Base-by-base conservation (phyloP, 1,140 invertebrate genomes). In the Aphaenogaster ashmeadi region DNA sequence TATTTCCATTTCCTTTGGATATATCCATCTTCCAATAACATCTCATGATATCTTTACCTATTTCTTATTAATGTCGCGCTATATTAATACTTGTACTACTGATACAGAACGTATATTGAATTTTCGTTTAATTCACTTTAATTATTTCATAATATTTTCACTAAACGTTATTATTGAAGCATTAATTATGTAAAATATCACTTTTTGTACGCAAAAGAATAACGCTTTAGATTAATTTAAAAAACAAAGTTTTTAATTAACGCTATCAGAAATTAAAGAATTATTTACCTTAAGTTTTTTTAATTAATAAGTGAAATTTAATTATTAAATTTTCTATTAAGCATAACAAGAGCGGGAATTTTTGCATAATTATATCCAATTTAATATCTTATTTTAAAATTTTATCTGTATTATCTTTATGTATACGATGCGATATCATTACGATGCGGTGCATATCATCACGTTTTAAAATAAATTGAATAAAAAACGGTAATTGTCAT, bases 101-200 rank as follows among this genome's bases (percentile, higher is more conserved):
- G 33, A 54, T 38, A 44, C 41, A 4, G 11, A 56, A 75, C 9
- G 4, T 58, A 58, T 75, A 74, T 56, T 56, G 1, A 41, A 74
- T 56, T 21, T 38, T 74, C 2, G 6, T 56, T 74, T 36, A 58
- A 11, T 21, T 74, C 11, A 56, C 0, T 2, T 21, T 7, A 58
- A 41, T 75, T 58, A 41, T 27, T 75, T 60, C 1, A 58, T 75
- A 58, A 58, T 41, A 41, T 60, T 77, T 77, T 77, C 27, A 11
- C 5, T 41, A 58, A 4, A 75, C 36, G 0, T 27, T 21, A 38
- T 41, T 41, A 41, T 75, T 56, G 38, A n/a, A 78, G 2, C 7
- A 38, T 2, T 74, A 54, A 54, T 38, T 74, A 54, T 52, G 54
- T 54, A 74, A 38, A 54, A 74, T 36, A 21, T 75, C 15, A 36